Percentiles rank a stretch among this genome's conserved stretches.
phyloP scores from a whole-genome alignment of 2,113 vertebrate species.

The Ceyx melanurus region DNA sequence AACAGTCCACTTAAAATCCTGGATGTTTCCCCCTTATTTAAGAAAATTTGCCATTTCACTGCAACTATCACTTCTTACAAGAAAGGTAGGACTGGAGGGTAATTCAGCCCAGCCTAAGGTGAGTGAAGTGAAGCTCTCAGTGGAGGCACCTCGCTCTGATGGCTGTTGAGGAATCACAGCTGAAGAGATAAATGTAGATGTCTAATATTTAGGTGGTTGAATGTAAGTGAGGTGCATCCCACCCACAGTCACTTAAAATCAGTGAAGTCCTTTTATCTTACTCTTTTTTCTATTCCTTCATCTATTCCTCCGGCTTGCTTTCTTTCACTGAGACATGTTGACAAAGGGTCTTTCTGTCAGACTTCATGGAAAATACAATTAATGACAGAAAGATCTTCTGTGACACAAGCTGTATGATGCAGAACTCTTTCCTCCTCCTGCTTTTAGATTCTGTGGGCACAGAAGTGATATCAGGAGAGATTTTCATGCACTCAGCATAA shows the following conservation, averaged over 20 bases:
- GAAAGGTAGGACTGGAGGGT: not conserved
- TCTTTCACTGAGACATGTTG: not conserved
- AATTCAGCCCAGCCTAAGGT: not conserved
- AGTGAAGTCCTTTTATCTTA: not conserved
- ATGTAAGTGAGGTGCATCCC: not conserved
- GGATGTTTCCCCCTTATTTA: not conserved
- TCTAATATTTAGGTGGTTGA: not conserved
- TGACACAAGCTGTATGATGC: not conserved
- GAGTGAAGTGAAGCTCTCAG: not conserved
- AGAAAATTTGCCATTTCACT: not conserved
- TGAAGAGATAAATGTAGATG: not conserved
- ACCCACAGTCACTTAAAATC: not conserved
- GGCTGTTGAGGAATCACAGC: not conserved
- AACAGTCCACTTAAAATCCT: not conserved
- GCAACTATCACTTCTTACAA: not conserved
- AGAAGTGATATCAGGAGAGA: not conserved
- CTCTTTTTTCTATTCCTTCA: accelerated
- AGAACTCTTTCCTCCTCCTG: not conserved
- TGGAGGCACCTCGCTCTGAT: not conserved
- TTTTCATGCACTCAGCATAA: not conserved
- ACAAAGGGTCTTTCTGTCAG: not conserved
- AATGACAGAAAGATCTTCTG: not conserved
- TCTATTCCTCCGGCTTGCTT: not conserved
- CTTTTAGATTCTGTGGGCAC: not conserved
- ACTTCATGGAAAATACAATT: not conserved